These are phyloP conservation scores for Selenia dentaria DNA, from an alignment of 2,888 invertebrate genomes.

Conservation along the genomic window DNA sequence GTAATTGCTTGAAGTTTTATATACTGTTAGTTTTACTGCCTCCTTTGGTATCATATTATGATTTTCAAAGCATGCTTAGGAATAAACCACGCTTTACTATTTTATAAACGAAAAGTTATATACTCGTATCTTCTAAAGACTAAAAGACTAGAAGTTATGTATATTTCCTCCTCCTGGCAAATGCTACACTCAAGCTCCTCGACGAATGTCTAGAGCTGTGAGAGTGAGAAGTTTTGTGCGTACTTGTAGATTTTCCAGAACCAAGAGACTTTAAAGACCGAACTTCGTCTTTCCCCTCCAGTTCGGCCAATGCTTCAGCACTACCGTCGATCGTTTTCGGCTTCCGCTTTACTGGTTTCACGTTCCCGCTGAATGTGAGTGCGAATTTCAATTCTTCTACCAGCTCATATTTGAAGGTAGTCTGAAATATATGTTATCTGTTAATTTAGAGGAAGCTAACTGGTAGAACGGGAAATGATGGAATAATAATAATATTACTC, in stretches of 20 bases:
- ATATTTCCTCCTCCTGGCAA: constrained; percentile 65
- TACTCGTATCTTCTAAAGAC: no score
- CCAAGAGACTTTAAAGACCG: constrained; percentile 59
- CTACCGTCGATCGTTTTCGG: constrained; percentile 55
- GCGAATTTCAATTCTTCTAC: constrained; percentile 87
- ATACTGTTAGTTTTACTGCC: no score
- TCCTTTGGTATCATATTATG: no score
- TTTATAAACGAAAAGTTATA: no score
- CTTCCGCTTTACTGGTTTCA: constrained; percentile 84
- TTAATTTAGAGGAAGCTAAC: no score
- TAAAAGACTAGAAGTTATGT: no score
- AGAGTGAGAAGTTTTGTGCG: constrained; percentile 62
- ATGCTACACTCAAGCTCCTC: constrained; percentile 64
- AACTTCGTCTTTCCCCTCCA: constrained; percentile 66
- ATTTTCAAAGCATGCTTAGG: no score
- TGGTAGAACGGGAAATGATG: no score
- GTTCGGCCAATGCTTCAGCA: constrained; percentile 60
- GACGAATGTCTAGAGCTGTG: constrained; percentile 69
- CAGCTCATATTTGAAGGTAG: constrained; percentile 85
- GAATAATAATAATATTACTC: no score
- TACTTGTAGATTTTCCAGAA: constrained; percentile 60
- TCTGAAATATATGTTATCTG: constrained; percentile 70
- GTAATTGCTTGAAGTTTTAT: no score
- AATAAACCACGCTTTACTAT: no score
- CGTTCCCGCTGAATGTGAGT: constrained; percentile 85